Conservation (phyloP, 2,888 invertebrate genomes). For the Galerucella nymphaeae region DNA sequence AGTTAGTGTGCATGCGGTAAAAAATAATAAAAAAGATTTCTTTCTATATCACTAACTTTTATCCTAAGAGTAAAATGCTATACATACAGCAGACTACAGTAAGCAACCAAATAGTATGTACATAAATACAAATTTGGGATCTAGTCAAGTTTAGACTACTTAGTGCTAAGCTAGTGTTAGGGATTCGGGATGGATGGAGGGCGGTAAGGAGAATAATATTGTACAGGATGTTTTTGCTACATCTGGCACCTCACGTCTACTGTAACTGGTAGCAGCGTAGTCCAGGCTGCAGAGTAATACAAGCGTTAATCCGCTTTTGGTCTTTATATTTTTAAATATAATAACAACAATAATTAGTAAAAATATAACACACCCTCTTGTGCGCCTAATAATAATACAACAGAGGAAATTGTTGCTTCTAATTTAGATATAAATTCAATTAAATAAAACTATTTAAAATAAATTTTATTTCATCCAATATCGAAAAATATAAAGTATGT, state of each 20-base stretch:
- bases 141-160: conserved; percentile 62
- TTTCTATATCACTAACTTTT: conserved; percentile 64
- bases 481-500: conserved; percentile 4
- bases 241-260: conserved; percentile 48
- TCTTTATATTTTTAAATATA: conserved; percentile 6
- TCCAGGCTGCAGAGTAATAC: conserved; percentile 46
- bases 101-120: conserved; percentile 64
- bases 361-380: not conserved
- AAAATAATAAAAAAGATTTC: conserved; percentile 59
- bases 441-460: conserved; percentile 4
- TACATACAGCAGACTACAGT: conserved; percentile 67
- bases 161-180: conserved; percentile 60
- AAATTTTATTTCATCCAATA: conserved; percentile 2
- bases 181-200: conserved; percentile 37
- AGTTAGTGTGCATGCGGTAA: conserved; percentile 63
- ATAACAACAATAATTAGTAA: not conserved
- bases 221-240: conserved; percentile 44
- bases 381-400: not conserved
- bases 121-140: conserved; percentile 62
- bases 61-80: conserved; percentile 65
- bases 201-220: conserved; percentile 4
- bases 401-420: not conserved
- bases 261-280: conserved; percentile 39
- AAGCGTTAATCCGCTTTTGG: conserved; percentile 15
- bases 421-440: not conserved